These are phyloP conservation scores for Ambastaia sidthimunki DNA, from an alignment of 2,797 vertebrate species.

Conservation along the genomic window DNA sequence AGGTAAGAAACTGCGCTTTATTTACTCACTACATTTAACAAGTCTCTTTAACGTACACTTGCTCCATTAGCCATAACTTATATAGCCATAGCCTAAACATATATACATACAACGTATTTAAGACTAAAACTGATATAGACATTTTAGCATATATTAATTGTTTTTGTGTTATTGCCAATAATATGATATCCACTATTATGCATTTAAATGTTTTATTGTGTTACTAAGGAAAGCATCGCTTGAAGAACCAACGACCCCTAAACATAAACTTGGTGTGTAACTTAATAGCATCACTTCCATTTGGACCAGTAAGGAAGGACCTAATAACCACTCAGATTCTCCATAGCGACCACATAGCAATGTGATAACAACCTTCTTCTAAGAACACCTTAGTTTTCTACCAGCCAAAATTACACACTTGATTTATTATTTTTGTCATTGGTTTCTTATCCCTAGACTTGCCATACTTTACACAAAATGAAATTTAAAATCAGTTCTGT, in stretches of 20 bases:
- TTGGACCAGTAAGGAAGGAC: no score
- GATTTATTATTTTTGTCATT: conserved; percentile 12
- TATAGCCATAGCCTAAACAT: no score
- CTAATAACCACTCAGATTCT: no score
- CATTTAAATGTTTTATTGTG: not conserved
- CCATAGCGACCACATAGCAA: no score
- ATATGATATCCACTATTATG: not conserved
- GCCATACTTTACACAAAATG: not conserved
- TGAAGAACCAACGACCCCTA: not conserved
- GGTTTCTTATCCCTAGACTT: conserved; percentile 14
- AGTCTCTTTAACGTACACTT: not conserved
- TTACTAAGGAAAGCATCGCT: no score
- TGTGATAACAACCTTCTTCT: no score
- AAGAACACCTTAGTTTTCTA: no score
- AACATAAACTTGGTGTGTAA: not conserved
- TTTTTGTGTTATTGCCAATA: not conserved
- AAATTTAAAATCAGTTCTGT: not conserved
- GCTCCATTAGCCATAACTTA: not conserved
- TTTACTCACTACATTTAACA: not conserved
- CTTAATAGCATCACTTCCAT: no score
- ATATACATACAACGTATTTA: not conserved
- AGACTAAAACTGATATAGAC: conserved; percentile 6
- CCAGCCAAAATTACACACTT: not conserved
- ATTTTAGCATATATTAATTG: not conserved
- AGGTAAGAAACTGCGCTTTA: not conserved